Base-by-base conservation (phyloP, 2,113 vertebrate genomes). In the Rhabdomys dilectus region DNA sequence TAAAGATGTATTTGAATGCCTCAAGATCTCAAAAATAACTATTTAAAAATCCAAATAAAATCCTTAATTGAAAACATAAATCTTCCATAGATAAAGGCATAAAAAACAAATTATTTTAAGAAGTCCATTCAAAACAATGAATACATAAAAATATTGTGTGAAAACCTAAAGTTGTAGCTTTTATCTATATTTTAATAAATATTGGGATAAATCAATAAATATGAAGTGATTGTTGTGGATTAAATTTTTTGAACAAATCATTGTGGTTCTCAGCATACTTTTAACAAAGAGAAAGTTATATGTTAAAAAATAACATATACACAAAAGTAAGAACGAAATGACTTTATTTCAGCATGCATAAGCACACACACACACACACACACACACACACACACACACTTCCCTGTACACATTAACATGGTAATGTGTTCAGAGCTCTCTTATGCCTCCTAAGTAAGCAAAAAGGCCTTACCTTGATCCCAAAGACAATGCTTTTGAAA, bases 11-110 rank as follows among this genome's bases (percentile, higher is more conserved):
- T 85, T 80, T 94, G 51, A 39, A 75, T 62, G 29, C 94, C 24
- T 95, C 24, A 62, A 76, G 51, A 95, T 91, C 72, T 91, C 75
- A 90, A 92, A 95, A 97, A 60, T 88, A 22, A 96, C 26, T 58
- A 31, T 60, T 90, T 88, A 93, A 51, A 78, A 96, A 94, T 58
- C 36, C 60, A 78, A 95, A 92, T 91, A 93, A 96, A 95, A 89
- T 66, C 11, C 53, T 96, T 96, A 94, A 86, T 58, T 90, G 48
- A 92, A 96, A 95, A 82, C 75, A 94, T 66, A 88, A 93, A 85
- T 95, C 68, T 90, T 92, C 85, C 60, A 78, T 42, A 77, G n/a
- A 62, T 60, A 48, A 92, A 68, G 29, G 22, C 34, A 1, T 87
- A 92, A 90, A 76, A 76, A 81, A 73, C 19, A 94, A 90, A 94